Percentiles rank a stretch among this genome's conserved stretches.
phyloP scores from a whole-genome alignment of 1,140 invertebrate species.

The Eulimnadia texana region DNA sequence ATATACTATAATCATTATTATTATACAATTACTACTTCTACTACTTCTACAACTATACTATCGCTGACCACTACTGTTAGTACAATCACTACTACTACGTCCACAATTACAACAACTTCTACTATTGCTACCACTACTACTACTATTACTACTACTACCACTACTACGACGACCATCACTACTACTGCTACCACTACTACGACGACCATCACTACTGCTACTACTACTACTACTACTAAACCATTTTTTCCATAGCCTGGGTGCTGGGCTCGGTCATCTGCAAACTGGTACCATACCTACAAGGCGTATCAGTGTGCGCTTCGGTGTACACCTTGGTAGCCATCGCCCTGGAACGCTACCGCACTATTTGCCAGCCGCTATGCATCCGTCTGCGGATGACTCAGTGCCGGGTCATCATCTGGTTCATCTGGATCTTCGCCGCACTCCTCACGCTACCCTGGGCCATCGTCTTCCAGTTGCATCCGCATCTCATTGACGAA shows the following conservation, averaged over 20 bases:
- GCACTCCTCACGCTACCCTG: constrained; percentile 40
- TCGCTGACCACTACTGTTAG: no score
- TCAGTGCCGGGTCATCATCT: constrained; percentile 31
- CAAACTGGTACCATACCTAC: constrained; percentile 43
- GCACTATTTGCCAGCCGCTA: constrained; percentile 42
- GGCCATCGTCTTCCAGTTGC: constrained; percentile 37
- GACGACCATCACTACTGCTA: no score
- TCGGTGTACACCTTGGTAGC: constrained; percentile 46
- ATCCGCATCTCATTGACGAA: neutral
- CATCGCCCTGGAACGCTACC: constrained; percentile 42
- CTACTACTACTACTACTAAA: no score
- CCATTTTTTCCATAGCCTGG: constrained; percentile 36
- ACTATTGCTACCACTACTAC: no score
- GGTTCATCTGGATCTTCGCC: constrained; percentile 39
- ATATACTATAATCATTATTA: no score
- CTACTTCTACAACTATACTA: no score
- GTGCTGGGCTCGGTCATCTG: constrained; percentile 41
- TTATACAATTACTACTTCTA: no score
- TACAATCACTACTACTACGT: no score
- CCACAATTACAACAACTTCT: no score
- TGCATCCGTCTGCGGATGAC: constrained; percentile 36
- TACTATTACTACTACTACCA: no score
- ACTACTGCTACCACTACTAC: no score
- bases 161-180: no score
- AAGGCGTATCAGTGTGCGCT: constrained; percentile 45